Evolutionary conservation across 2,888 invertebrate species (phyloP), one percentile per base, ranked within the genome.

Genomic region (Agonopterix heracliana): DNA sequence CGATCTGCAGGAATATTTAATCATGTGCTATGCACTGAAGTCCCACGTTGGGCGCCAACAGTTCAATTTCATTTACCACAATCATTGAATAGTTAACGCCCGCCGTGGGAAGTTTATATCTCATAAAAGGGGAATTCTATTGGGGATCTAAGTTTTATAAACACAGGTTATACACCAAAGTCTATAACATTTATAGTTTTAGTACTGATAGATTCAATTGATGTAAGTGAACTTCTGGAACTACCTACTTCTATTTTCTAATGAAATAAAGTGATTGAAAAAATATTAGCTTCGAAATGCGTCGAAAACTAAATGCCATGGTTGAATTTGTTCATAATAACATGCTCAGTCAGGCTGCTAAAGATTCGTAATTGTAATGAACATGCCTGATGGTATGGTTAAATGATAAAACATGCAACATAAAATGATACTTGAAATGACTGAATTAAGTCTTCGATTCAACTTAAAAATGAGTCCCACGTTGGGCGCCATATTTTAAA

Each of bases 321-420:
- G 26, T 26, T 5, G 26, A 26, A 26, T 26, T 5, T 26, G 26
- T 26, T 26, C 26, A 26, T 26, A 26, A 26, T 5, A 26, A 26
- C 26, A 26, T 26, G 26, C 26, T 26, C 26, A 26, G 26, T 26
- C 5, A 5, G 26, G 26, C 5, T 26, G 26, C 5, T 26, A 5
- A 26, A 26, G 7, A 26, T 26, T 26, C 26, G 26, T 26, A 26
- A 26, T 26, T 26, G 26, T 26, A 26, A 26, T 51, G 43, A 41
- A n/a, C 69, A 77, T 75, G 77, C 74, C 54, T 52, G 65, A 66
- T 63, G 55, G 26, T 53, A 45, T 73, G 67, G 61, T 36, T 55
- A 73, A 78, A 79, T 58, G 61, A 81, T 71, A 68, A 66, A 66
- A 78, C 84, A 83, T 84, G 84, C 84, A 84, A 84, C 73, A 70